Conservation (phyloP, 2,888 invertebrate genomes). For the Chaetogeoica ovagalla region DNA sequence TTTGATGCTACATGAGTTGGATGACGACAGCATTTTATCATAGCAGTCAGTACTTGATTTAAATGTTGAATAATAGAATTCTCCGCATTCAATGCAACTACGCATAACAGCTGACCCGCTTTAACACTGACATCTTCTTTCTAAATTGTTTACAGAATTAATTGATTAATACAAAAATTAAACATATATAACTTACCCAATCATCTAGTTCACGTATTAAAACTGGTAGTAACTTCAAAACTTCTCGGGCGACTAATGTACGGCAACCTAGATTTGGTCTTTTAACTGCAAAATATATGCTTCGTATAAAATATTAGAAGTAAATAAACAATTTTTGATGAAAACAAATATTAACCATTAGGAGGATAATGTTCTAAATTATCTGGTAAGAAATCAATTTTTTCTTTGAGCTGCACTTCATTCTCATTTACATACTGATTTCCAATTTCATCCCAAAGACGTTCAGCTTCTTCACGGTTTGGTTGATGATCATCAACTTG, state of each 20-base stretch:
- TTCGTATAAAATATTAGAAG: conserved; percentile 6
- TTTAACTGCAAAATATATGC: conserved; percentile 62
- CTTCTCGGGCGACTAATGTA: conserved; percentile 73
- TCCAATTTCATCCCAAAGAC: conserved; percentile 75
- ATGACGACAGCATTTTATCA: conserved; percentile 69
- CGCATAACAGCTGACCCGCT: conserved; percentile 74
- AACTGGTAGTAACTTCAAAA: conserved; percentile 74
- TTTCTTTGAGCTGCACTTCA: conserved; percentile 82
- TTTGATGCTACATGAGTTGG: conserved; percentile 68
- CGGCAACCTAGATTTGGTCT: conserved; percentile 83
- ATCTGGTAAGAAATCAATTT: conserved; percentile 73
- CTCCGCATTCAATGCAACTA: conserved; percentile 74
- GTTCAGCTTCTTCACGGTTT: conserved; percentile 67
- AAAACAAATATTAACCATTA: conserved; percentile 39
- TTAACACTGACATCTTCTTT: conserved; percentile 67
- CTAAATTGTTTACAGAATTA: conserved; percentile 51
- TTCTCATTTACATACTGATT: conserved; percentile 82
- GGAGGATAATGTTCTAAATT: conserved; percentile 75
- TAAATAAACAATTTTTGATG: neutral
- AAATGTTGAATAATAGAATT: conserved; percentile 72
- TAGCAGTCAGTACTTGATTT: conserved; percentile 65
- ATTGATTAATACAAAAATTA: neutral
- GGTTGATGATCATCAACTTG: conserved; percentile 80
- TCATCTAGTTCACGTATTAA: conserved; percentile 73
- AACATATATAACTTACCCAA: conserved; percentile 66